phyloP scores from a whole-genome alignment of 2,797 vertebrate species.

The Sebastes steindachneri region DNA sequence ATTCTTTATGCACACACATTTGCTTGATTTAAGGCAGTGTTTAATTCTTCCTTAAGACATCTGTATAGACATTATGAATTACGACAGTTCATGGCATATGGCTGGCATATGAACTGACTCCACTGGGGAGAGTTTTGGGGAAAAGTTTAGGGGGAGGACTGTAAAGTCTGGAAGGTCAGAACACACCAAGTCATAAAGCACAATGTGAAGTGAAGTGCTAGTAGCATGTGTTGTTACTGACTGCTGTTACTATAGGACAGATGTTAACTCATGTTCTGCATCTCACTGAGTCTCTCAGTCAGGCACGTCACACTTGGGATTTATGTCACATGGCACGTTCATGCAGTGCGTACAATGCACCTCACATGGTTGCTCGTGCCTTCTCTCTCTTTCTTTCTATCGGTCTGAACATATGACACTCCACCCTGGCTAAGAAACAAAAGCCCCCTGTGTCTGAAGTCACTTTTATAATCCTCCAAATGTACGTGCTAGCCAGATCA shows the following conservation, averaged over 20 bases:
- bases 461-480: slow-evolving; percentile 25
- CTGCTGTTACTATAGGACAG: slow-evolving; percentile 31
- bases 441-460: slow-evolving; percentile 45
- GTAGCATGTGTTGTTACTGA: slow-evolving; percentile 28
- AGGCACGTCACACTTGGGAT: slow-evolving; percentile 64
- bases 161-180: slow-evolving; percentile 12
- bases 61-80: not conserved
- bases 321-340: slow-evolving; percentile 68
- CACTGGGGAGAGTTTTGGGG: not conserved
- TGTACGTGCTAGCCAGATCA: slow-evolving; percentile 9
- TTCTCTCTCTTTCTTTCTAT: slow-evolving; percentile 10
- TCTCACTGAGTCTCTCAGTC: slow-evolving; percentile 30
- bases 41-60: slow-evolving; percentile 3
- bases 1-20: not conserved
- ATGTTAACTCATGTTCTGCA: slow-evolving; percentile 51
- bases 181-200: slow-evolving; percentile 21
- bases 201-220: slow-evolving; percentile 5
- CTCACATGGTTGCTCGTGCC: slow-evolving; percentile 47
- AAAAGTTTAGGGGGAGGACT: not conserved
- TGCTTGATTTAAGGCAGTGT: not conserved
- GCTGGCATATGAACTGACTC: slow-evolving; percentile 4
- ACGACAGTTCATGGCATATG: slow-evolving; percentile 12
- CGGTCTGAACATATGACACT: slow-evolving; percentile 62
- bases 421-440: slow-evolving; percentile 46
- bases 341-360: slow-evolving; percentile 41